Base-by-base conservation (phyloP, 2,113 vertebrate species). In the Machaerirhynchus nigripectus region DNA sequence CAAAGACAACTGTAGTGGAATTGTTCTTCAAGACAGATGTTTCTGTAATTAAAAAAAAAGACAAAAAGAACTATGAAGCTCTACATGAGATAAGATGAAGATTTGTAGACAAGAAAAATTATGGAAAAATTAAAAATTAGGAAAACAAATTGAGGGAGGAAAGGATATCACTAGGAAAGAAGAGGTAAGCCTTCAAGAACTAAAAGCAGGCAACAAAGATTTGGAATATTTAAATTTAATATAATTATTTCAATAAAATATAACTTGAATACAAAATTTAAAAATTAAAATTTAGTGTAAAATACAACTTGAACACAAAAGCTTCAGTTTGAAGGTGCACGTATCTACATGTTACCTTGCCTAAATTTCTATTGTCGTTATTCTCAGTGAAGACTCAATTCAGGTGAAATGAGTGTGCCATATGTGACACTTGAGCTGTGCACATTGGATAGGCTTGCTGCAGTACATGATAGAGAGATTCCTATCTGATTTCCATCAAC, bases 51-150 rank as follows among this genome's bases (percentile, higher is more conserved):
- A 40, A 69, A 56, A 16, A 42, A 17, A 13, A 7, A 9, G 1
- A 22, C 3, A 30, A 5, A 42, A 42, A 16, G 9, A 13, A 4
- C 4, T 3, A 6, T 50, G 2, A 44, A 87, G 35, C 0, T 15
- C 23, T 77, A 6, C 5, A 73, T 69, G 44, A 74, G 7, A n/a
- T 39, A 46, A 60, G 3, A 47, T 11, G 9, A 74, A 89, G 19
- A 65, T 60, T 56, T 80, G 3, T n/a, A 44, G 15, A 6, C 2
- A 27, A 30, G 9, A 70, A 68, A 8, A 57, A 79, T 21, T 56
- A 65, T 2, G 9, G 10, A 60, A 81, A 65, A 71, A 67, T 31
- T 6, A 44, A 69, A 68, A 71, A 50, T 24, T 27, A 30, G 3
- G 18, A 52, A 65, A 92, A 65, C 10, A 40, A 9, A 39, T 16